phyloP scores from a whole-genome alignment of 2,113 vertebrate genomes.

The Neomonachus schauinslandi region DNA sequence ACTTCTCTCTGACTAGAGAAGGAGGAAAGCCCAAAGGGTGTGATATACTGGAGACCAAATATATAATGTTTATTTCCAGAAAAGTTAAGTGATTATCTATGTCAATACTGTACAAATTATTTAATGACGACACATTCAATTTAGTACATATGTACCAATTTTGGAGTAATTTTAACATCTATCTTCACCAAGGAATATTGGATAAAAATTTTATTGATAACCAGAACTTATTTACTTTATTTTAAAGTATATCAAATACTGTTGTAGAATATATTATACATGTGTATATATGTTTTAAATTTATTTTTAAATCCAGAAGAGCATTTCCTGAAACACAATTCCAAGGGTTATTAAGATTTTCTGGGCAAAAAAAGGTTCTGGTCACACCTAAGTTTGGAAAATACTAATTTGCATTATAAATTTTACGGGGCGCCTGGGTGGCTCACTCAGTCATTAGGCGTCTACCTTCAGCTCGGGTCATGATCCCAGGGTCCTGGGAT shows the following conservation, averaged over 20 bases:
- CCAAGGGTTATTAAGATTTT: background rate
- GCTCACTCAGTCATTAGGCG: too few species aligned
- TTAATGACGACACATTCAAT: background rate
- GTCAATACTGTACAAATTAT: background rate
- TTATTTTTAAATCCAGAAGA: background rate
- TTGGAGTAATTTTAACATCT: background rate
- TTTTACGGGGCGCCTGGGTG: background rate
- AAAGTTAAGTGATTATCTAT: background rate
- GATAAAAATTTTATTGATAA: background rate
- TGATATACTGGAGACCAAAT: background rate
- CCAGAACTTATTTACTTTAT: background rate
- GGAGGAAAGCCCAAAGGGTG: background rate
- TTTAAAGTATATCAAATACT: background rate
- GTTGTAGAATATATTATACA: background rate
- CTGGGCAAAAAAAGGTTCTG: slow-evolving; percentile 1
- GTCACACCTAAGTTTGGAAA: background rate
- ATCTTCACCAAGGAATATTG: background rate
- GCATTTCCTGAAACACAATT: background rate
- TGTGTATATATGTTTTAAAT: background rate
- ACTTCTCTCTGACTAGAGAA: too few species aligned
- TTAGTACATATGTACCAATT: background rate
- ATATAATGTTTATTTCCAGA: background rate
- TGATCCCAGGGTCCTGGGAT: too few species aligned
- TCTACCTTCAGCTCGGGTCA: too few species aligned
- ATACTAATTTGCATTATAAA: background rate